Base-by-base conservation (phyloP, 2,888 invertebrate genomes). In the Drosophila cracens region DNA sequence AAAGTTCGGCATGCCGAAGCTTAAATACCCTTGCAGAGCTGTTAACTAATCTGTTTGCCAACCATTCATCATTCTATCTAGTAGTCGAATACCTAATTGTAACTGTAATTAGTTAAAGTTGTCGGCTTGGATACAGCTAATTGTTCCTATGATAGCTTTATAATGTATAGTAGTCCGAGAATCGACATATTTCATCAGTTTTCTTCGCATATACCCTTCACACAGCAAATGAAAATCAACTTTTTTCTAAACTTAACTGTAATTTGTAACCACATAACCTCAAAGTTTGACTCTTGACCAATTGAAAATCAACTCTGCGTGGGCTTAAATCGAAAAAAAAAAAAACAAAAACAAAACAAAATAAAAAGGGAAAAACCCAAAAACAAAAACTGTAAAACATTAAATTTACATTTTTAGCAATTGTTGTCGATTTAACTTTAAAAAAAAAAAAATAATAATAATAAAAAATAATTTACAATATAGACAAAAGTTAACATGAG, bases 331-430 rank as follows among this genome's bases (percentile, higher is more conserved):
- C 5, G 1, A 33, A 31, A 25, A n/a, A n/a, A n/a, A n/a, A 33
- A 21, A 33, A 25, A 46, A n/a, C 7, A 8, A 5, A n/a, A n/a
- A 11, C 8, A 5, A n/a, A 21, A n/a, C 13, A 8, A 29, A 54
- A 46, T 25, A 54, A 33, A 46, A 46, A 16, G 21, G 46, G 46
- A 4, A 33, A 18, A 27, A n/a, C 25, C n/a, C 2, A 46, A 25
- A 49, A 3, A 31, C 13, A 25, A 33, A 49, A 8, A 31, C 2
- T 57, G 36, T 61, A 27, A 40, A 68, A 48, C 21, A 46, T 81
- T 73, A 68, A 65, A 79, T 76, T 71, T 43, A 67, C 38, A 71
- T 70, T 85, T 79, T 88, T 85, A 89, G 77, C 71, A 74, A 82
- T 70, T 52, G 73, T 87, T 87, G 82, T 84, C 84, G 79, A 74